phyloP scores from a whole-genome alignment of 2,113 vertebrate genomes.

The Gymnorhina tibicen region DNA sequence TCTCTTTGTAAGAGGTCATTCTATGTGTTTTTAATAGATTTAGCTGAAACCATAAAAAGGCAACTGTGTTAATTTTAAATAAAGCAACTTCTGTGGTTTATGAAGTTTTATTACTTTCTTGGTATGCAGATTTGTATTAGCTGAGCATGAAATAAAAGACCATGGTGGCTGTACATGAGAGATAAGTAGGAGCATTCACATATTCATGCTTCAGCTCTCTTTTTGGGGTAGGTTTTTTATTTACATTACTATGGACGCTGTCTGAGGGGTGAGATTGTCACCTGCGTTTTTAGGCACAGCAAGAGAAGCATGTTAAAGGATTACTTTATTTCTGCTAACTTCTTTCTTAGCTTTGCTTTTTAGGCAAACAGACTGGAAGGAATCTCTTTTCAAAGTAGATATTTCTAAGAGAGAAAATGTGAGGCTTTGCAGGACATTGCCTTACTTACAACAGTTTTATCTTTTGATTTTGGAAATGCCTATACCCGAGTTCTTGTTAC shows the following conservation, averaged over 20 bases:
- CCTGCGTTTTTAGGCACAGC: background rate
- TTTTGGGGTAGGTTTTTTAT: background rate
- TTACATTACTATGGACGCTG: background rate
- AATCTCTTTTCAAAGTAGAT: background rate
- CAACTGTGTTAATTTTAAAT: background rate
- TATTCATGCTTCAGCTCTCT: background rate
- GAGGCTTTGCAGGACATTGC: background rate
- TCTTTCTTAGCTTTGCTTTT: background rate
- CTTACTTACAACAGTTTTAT: background rate
- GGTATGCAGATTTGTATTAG: slow-evolving; percentile 46
- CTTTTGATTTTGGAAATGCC: background rate
- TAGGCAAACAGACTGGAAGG: background rate
- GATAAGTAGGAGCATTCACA: background rate
- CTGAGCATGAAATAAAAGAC: slow-evolving; percentile 33
- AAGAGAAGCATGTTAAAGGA: background rate
- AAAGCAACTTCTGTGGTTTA: background rate
- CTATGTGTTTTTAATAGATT: slow-evolving; percentile 31
- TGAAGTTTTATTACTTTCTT: slow-evolving; percentile 23
- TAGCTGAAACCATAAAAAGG: background rate
- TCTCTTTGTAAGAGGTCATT: slow-evolving; percentile 33
- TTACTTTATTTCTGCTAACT: background rate
- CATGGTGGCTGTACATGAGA: background rate
- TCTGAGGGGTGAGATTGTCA: background rate
- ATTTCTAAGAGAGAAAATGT: background rate
- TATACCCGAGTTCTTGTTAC: background rate